Evolutionary conservation across 2,888 invertebrate species (phyloP).

Genomic region (Hyalella azteca): DNA sequence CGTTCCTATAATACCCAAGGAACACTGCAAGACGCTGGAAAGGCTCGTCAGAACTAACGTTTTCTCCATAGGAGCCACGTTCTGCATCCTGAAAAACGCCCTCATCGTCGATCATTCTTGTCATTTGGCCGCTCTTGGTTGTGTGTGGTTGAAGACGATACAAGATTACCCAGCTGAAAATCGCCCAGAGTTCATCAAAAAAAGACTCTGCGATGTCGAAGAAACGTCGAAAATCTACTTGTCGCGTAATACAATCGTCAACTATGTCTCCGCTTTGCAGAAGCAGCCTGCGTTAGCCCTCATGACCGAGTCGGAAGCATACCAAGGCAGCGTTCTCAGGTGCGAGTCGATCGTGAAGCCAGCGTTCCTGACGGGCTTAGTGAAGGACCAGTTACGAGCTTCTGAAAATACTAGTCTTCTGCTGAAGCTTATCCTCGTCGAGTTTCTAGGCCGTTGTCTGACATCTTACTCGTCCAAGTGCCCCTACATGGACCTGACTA

Average conservation of each 20-base stretch:
- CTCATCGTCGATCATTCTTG: slow-evolving; percentile 44
- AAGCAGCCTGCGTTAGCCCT: slow-evolving; percentile 41
- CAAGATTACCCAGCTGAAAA: slow-evolving; percentile 40
- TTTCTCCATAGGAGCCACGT: slow-evolving; percentile 48
- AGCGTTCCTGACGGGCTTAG: slow-evolving; percentile 40
- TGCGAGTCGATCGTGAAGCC: slow-evolving; percentile 52
- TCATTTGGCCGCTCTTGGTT: slow-evolving; percentile 46
- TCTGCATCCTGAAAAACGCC: slow-evolving; percentile 49
- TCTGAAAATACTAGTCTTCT: neutral
- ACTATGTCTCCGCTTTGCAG: slow-evolving; percentile 23
- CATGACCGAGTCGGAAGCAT: slow-evolving; percentile 45
- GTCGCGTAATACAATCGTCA: neutral
- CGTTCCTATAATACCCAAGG: slow-evolving; percentile 45
- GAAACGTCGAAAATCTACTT: slow-evolving; percentile 44
- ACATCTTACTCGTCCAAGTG: neutral
- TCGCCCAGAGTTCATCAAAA: slow-evolving; percentile 40
- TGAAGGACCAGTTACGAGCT: neutral
- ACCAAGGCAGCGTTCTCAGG: slow-evolving; percentile 31
- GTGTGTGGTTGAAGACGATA: slow-evolving; percentile 42
- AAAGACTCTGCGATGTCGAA: slow-evolving; percentile 36
- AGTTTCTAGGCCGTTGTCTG: slow-evolving; percentile 47
- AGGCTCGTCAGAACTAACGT: slow-evolving; percentile 43
- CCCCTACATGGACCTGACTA: slow-evolving; percentile 2
- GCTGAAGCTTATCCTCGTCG: slow-evolving; percentile 38
- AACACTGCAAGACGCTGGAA: slow-evolving; percentile 22